These are phyloP conservation scores for Acrocera orbiculus DNA, from an alignment of 2,888 invertebrate species.

Conservation along the genomic window DNA sequence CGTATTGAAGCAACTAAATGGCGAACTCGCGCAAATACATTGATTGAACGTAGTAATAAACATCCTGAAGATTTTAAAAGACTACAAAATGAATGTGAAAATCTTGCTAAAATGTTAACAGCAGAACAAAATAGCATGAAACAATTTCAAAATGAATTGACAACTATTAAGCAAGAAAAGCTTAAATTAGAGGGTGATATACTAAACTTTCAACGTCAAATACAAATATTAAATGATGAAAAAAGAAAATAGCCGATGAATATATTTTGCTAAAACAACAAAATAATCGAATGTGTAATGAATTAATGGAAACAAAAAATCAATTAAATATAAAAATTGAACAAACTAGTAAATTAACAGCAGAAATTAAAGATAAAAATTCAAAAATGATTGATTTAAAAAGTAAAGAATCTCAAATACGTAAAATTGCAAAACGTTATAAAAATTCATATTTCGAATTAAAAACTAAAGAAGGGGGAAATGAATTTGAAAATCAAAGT, in stretches of 20 bases:
- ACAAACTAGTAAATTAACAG: constrained; percentile 42
- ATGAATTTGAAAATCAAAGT: constrained; percentile 37
- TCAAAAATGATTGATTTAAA: constrained; percentile 46
- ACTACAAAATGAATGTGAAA: constrained; percentile 64
- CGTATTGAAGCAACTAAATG: constrained; percentile 70
- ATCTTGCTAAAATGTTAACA: constrained; percentile 57
- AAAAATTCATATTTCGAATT: constrained; percentile 71
- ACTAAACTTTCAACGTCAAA: constrained; percentile 38
- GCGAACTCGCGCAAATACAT: constrained; percentile 66
- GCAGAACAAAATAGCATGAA: constrained; percentile 54
- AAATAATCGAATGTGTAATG: constrained; percentile 39
- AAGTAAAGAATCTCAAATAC: constrained; percentile 53
- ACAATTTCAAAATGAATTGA: constrained; percentile 49
- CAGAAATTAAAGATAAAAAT: constrained; percentile 49
- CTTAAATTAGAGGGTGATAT: constrained; percentile 51
- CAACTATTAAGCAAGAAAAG: constrained; percentile 44
- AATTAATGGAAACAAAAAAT: constrained; percentile 44
- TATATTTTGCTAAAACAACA: constrained; percentile 39
- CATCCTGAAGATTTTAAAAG: constrained; percentile 86
- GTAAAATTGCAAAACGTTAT: constrained; percentile 85
- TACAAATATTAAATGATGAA: constrained; percentile 43
- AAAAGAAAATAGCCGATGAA: constrained; percentile 47
- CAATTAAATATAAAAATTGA: constrained; percentile 40
- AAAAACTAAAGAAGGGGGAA: constrained; percentile 42
- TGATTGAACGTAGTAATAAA: constrained; percentile 79